phyloP scores from a whole-genome alignment of 2,888 invertebrate species.

The Carpatolechia fugitivella region DNA sequence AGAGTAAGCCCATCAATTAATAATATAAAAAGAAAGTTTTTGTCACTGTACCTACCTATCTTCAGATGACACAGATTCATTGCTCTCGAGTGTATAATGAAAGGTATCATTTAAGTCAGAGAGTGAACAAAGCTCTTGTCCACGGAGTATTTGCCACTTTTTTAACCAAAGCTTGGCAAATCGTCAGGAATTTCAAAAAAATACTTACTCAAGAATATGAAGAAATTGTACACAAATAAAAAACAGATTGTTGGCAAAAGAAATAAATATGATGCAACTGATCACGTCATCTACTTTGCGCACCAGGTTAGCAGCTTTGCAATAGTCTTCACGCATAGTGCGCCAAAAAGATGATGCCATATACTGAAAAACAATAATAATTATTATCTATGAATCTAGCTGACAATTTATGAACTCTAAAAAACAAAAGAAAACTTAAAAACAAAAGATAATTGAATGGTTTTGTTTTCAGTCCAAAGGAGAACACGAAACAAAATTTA shows the following conservation, averaged over 20 bases:
- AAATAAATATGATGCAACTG: conserved; percentile 81
- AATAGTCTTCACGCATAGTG: conserved; percentile 79
- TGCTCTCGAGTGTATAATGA: no score
- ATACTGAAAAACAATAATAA: conserved; percentile 32
- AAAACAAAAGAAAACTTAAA: not conserved
- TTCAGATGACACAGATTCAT: no score
- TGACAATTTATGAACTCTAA: not conserved
- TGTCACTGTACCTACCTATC: no score
- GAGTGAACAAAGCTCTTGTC: no score
- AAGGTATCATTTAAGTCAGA: no score
- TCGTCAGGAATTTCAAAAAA: no score
- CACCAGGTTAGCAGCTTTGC: conserved; percentile 77
- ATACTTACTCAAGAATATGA: conserved; percentile 81
- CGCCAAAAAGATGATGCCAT: conserved; percentile 53
- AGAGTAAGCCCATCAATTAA: no score
- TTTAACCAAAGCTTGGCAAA: not conserved
- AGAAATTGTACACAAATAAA: conserved; percentile 85
- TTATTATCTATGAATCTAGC: not conserved
- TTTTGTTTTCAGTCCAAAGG: no score
- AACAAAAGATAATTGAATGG: no score
- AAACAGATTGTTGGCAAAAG: conserved; percentile 84
- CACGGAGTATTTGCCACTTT: no score
- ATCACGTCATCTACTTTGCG: conserved; percentile 79
- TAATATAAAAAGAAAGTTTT: no score
- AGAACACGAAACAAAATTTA: no score